Base-by-base conservation (phyloP, 2,888 invertebrate genomes). In the Amaurobius ferox region DNA sequence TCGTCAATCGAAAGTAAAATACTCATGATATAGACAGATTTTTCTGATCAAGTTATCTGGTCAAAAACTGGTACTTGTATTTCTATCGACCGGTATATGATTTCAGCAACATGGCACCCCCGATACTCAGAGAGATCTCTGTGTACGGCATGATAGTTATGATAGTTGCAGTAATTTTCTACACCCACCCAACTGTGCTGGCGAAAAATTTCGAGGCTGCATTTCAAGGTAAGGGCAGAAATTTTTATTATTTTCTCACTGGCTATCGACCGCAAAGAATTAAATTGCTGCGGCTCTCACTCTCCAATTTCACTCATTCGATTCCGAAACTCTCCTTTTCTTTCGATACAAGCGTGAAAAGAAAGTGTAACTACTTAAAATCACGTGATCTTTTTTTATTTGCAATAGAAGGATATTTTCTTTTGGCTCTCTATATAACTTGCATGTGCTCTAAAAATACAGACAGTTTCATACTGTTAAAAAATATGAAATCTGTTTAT, bases 181-280 rank as follows among this genome's bases (percentile, higher is more conserved):
- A 28, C 39, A 28, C 26, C 29, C 48, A 55, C 26, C 71, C 70
- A 61, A 3, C 67, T n/a, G 71, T 39, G 26, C 55, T 29, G 19
- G 55, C 71, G 16, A 81, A 81, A 40, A 81, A 76, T 73, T 86
- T 86, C 40, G 86, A 86, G 74, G 86, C 86, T n/a, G 86, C 86
- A 7, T 86, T 86, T 66, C 86, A 86, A 79, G 86, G 86, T 86
- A 74, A 86, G 79, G 29, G 35, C 35, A 5, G 5, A 7, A 7
- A 35, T 5, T 35, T 9, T 35, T 9, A 1, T 48, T 19, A 19
- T 16, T 1, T 16, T 48, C 48, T 48, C 23, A 1, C 16, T 48
- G 6, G 16, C 48, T 0, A 16, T 48, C 23, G 48, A 48, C 7
- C 1, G 48, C 9, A 16, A 19, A 11, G 48, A 19, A 6, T n/a